Evolutionary conservation across 2,888 invertebrate species (phyloP), one percentile per base, ranked within the genome.

Genomic region (Eretmocerus hayati): DNA sequence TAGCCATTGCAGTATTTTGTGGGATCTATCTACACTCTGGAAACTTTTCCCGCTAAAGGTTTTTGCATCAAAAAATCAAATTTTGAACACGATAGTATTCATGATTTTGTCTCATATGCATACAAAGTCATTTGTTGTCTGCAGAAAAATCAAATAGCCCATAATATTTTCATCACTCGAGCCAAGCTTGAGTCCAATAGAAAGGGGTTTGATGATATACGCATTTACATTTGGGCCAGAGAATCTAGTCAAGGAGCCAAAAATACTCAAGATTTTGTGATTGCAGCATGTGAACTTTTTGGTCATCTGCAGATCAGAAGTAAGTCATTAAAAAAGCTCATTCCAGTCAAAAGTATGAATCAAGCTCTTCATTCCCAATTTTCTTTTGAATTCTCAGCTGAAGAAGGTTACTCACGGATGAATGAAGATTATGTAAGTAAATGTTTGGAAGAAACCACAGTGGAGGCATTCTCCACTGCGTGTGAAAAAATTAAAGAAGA

Each of bases 211-310:
- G 70, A 76, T 50, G 72, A 74, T 19, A 62, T 83, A 11, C 74
- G 83, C 44, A 65, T 85, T 4, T 77, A 81, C 53, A 65, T 87
- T n/a, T 88, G 81, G 77, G 81, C 81, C 0, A 76, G 87, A 47
- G 77, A 75, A 52, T 74, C 77, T 22, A 74, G 72, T 37, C 71
- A 65, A 30, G 79, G 80, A 0, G 65, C 73, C 1, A 87, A 87
- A 64, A 74, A 79, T 40, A 63, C 78, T 15, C 64, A 62, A 1
- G 74, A 72, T 2, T 81, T 85, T 48, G 81, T 84, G 73, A 77
- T 86, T 11, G 90, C 87, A n/a, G 78, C 81, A 22, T 82, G 82
- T 58, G 90, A 90, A 67, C 65, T 89, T 0, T 82, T 82, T 61
- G 90, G 90, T 4, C 88, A 85, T 72, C 74, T 90, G 47, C 78